Base-by-base conservation (phyloP, 2,888 invertebrate species). In the Metacarcinus magister region DNA sequence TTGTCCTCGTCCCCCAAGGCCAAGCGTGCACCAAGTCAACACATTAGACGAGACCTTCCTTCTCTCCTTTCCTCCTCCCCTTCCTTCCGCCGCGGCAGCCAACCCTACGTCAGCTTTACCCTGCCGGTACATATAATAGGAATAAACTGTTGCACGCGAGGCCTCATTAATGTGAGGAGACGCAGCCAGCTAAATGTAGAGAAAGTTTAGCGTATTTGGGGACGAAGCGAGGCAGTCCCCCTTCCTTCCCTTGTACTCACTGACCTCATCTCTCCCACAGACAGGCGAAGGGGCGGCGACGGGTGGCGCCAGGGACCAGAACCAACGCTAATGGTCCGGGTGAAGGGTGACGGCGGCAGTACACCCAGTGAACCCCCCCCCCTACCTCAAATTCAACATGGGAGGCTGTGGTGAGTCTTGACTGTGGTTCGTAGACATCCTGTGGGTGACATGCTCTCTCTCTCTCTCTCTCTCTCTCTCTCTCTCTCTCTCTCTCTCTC, bases 131-230 rank as follows among this genome's bases (percentile, higher is more conserved):
- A 87, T 39, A 39, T 39, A 87, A 39, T 87, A 87, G 87, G 87
- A 82, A 28, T n/a, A 82, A 82, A 82, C 75, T 82, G 75, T 87
- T 87, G 39, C 87, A 87, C 39, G 39, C 87, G 16, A 10, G 39
- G 39, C 87, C 39, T 87, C 39, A 87, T 87, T 87, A 87, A 87
- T 87, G 87, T 19, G 32, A 87, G 13, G 13, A 87, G 82, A 87
- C 82, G 2, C 87, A 39, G 39, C 87, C 39, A 87, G 2, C 87
- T 87, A 87, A 87, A 87, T 87, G 87, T 87, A n/a, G 87, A 39
- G 87, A 2, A 19, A 87, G 39, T 87, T 39, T 87, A 87, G 28
- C 19, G 39, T 87, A 87, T 32, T 87, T 87, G 87, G 32, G 87
- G 87, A 87, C 87, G 87, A 16, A 16, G 87, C 16, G 39, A 87